phyloP scores from a whole-genome alignment of 2,888 invertebrate species.

The Beris morrisii region DNA sequence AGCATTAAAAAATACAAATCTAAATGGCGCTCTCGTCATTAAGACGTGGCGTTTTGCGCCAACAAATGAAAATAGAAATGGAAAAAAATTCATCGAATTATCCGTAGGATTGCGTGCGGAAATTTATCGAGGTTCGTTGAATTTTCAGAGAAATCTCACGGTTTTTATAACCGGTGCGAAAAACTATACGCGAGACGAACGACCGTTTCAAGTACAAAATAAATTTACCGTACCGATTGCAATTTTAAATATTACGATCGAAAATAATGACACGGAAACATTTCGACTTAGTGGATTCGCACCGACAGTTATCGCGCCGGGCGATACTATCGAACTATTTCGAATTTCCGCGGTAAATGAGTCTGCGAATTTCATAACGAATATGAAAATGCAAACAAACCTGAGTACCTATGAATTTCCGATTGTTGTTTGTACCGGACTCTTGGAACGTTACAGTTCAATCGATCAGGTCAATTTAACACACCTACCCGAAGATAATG shows the following conservation, averaged over 20 bases:
- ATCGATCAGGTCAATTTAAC: conserved; percentile 43
- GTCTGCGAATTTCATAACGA: conserved; percentile 45
- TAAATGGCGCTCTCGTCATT: conserved; percentile 47
- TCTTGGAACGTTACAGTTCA: conserved; percentile 50
- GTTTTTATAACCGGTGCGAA: conserved; percentile 46
- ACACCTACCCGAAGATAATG: conserved; percentile 44
- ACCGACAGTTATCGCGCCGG: conserved; percentile 45
- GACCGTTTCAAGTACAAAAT: conserved; percentile 69
- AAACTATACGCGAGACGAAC: conserved; percentile 51
- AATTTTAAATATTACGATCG: conserved; percentile 70
- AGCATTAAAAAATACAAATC: conserved; percentile 43
- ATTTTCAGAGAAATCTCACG: conserved; percentile 49
- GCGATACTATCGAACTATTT: conserved; percentile 46
- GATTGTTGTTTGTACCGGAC: conserved; percentile 57
- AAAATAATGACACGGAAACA: conserved; percentile 62
- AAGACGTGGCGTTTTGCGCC: conserved; percentile 36
- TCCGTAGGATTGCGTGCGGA: conserved; percentile 49
- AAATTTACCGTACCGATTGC: conserved; percentile 72
- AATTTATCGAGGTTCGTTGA: conserved; percentile 50
- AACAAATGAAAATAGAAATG: conserved; percentile 1
- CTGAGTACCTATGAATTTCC: conserved; percentile 57
- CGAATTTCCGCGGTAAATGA: conserved; percentile 48
- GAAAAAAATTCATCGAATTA: conserved; percentile 33
- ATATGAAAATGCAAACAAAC: conserved; percentile 58
- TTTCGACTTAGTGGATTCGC: conserved; percentile 61